These are phyloP conservation scores for Chouioia cunea DNA, from an alignment of 2,888 invertebrate species.

Conservation along the genomic window DNA sequence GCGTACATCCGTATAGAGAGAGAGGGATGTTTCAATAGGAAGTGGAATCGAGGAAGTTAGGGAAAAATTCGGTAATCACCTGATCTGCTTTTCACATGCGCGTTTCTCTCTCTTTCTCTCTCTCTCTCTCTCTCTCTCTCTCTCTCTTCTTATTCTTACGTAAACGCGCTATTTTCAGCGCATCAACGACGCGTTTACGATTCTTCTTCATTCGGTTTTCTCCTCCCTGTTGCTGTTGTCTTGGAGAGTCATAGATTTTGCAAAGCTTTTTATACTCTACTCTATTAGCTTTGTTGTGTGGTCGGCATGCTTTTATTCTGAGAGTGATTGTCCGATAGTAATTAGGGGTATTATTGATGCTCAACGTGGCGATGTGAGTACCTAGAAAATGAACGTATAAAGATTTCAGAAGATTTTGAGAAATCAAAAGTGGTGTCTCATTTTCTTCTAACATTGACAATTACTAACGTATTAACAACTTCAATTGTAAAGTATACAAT, in stretches of 20 bases:
- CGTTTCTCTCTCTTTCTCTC: not conserved
- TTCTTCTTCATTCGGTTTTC: conserved; percentile 2
- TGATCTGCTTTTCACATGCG: not conserved
- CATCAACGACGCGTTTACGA: conserved; percentile 22
- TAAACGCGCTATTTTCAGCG: conserved; percentile 30
- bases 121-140: conserved; percentile 5
- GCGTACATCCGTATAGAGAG: conserved; percentile 39
- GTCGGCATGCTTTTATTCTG: too few relatives aligned
- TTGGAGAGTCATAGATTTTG: not conserved
- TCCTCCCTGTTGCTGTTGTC: conserved; percentile 2
- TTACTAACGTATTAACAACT: too few relatives aligned
- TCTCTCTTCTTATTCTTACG: conserved; percentile 36
- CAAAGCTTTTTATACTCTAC: conserved; percentile 8
- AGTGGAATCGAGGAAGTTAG: conserved; percentile 13
- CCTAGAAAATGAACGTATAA: too few relatives aligned
- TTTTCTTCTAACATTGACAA: too few relatives aligned
- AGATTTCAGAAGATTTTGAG: too few relatives aligned
- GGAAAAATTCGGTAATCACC: conserved; percentile 35
- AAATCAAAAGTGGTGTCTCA: too few relatives aligned
- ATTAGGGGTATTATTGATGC: too few relatives aligned
- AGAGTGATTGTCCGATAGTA: too few relatives aligned
- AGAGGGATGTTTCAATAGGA: conserved; percentile 12
- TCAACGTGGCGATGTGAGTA: too few relatives aligned
- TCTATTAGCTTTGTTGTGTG: too few relatives aligned
- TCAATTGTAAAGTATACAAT: too few relatives aligned